Evolutionary conservation across 2,888 invertebrate species (phyloP).

Genomic region (Scaptomyza flava): DNA sequence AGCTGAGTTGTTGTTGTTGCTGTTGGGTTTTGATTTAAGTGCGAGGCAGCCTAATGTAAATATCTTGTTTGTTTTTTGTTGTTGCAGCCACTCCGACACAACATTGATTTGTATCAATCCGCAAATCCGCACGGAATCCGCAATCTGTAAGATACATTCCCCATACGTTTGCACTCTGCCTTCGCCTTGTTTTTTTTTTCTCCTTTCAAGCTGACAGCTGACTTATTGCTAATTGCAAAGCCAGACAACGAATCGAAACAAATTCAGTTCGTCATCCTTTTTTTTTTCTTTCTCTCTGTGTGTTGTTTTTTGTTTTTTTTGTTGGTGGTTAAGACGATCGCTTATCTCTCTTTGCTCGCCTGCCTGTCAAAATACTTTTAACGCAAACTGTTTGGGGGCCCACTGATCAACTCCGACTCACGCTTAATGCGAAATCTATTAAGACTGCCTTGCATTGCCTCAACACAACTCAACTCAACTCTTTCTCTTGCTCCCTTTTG

Average conservation of each 20-base stretch:
- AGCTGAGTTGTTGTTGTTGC: slow-evolving; percentile 28
- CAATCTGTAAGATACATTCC: slow-evolving; percentile 56
- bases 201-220: slow-evolving; percentile 70
- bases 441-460: slow-evolving; percentile 49
- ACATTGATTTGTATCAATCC: slow-evolving; percentile 77
- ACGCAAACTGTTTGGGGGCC: slow-evolving; percentile 51
- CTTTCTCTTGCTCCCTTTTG: not conserved
- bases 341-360: slow-evolving; percentile 55
- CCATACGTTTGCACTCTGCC: not conserved
- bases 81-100: slow-evolving; percentile 30
- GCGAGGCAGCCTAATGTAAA: slow-evolving; percentile 69
- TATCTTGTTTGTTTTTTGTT: slow-evolving; percentile 61
- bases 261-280: slow-evolving; percentile 74
- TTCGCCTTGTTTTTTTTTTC: not conserved
- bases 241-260: slow-evolving; percentile 45
- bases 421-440: slow-evolving; percentile 79
- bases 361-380: slow-evolving; percentile 79
- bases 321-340: slow-evolving; percentile 59
- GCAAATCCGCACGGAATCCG: slow-evolving; percentile 50
- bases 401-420: slow-evolving; percentile 27
- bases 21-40: slow-evolving; percentile 44
- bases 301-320: too few relatives aligned
- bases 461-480: slow-evolving; percentile 9
- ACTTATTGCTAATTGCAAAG: slow-evolving; percentile 78
- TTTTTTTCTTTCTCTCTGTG: not conserved